Base-by-base conservation (phyloP, 2,888 invertebrate species). In the Ditula angustiorana region DNA sequence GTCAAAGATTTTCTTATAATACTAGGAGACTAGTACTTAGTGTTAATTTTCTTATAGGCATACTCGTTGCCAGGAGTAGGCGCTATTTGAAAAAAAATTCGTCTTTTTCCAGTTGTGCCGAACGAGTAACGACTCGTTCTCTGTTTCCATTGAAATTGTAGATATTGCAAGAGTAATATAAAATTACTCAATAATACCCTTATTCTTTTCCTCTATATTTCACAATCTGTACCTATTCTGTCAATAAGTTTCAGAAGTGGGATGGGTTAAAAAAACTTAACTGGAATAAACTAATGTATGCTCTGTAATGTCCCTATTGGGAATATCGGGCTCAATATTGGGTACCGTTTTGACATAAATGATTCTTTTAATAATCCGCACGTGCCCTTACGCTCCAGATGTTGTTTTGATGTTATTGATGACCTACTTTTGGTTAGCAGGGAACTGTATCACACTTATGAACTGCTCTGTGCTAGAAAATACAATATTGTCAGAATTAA, bases 391-490 rank as follows among this genome's bases (percentile, higher is more conserved):
- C 23, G 62, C 47, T 49, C 56, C 61, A 62, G 61, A 62, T 62
- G 61, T 62, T 62, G 61, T 62, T 62, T 62, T 56, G 37, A 37
- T 56, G 37, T 56, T 61, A 62, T 56, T 62, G 62, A 49, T 49
- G 62, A 56, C 62, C 62, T 56, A 62, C 56, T 56, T 55, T 53
- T 24, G 16, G 10, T 26, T 23, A 58, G 35, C n/a, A 52, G 53
- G 30, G 24, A 44, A 24, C 19, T 46, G 46, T 23, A 46, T n/a
- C 21, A 23, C 23, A n/a, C 41, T 41, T 19, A 41, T 41, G 10
- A 19, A 19, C 41, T 24, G 11, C n/a, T 10, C 46, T 5, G n/a
- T n/a, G 23, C 11, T 24, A n/a, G 46, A 16, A 24, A 46, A 37
- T 16, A 37, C 16, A 37, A 41, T 19, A 41, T 19, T 41, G 2